Evolutionary conservation across 2,888 invertebrate genomes (phyloP).

Genomic region (Dolichomitus sp.): DNA sequence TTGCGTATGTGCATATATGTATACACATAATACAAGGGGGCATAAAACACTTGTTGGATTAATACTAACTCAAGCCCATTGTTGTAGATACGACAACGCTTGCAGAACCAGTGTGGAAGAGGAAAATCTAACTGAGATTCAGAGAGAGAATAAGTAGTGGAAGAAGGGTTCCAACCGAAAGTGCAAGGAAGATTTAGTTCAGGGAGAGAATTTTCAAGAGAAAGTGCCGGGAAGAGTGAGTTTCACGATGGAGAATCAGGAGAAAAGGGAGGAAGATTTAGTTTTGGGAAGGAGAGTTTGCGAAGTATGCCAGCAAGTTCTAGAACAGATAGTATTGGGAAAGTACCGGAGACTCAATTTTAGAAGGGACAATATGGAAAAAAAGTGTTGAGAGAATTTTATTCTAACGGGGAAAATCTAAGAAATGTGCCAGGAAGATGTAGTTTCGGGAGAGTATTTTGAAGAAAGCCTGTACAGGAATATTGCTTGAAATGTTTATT

Average conservation of each 20-base stretch:
- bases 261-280: neutral
- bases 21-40: slow-evolving; percentile 4
- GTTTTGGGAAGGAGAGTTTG: neutral
- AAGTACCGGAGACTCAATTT: neutral
- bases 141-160: neutral
- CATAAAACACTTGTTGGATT: slow-evolving; percentile 63
- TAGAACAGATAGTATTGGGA: neutral
- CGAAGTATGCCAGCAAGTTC: neutral
- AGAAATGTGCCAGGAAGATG: too few relatives aligned
- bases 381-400: neutral
- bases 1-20: slow-evolving; percentile 9
- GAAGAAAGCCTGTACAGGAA: too few relatives aligned
- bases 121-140: neutral
- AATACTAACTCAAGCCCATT: slow-evolving; percentile 3
- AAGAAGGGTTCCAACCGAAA: neutral
- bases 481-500: too few relatives aligned
- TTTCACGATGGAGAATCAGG: neutral
- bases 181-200: neutral
- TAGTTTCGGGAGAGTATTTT: too few relatives aligned
- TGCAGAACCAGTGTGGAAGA: neutral
- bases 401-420: neutral
- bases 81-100: neutral
- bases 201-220: neutral
- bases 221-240: neutral
- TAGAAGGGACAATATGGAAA: too few relatives aligned